Conservation (phyloP, 2,113 vertebrate genomes). For the Symphodus melops region DNA sequence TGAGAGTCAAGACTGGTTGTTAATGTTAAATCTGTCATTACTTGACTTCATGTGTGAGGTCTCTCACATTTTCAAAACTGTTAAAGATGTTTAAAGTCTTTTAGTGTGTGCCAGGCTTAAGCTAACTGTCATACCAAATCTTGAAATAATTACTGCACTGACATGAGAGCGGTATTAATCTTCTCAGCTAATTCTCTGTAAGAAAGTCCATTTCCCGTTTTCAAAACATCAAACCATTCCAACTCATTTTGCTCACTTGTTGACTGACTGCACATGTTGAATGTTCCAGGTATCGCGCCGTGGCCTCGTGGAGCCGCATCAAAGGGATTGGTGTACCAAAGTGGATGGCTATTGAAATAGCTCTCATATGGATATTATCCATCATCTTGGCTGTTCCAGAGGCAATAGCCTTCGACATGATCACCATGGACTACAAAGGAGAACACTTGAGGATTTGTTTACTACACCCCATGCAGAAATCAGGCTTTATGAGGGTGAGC, state of each 20-base stretch:
- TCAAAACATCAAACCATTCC: no score
- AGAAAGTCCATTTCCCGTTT: no score
- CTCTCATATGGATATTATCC: conserved; percentile 94
- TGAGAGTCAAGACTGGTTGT: no score
- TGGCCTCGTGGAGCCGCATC: conserved; percentile 95
- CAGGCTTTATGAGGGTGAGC: conserved; percentile 91
- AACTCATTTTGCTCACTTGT: background rate
- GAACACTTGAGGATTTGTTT: conserved; percentile 88
- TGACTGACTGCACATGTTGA: background rate
- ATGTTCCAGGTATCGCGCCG: conserved; percentile 90
- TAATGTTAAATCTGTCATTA: no score
- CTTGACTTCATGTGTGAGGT: no score
- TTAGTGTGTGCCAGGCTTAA: no score
- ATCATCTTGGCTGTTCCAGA: conserved; percentile 93
- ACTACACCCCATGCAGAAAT: conserved; percentile 89
- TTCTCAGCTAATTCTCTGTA: no score
- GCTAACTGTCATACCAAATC: no score
- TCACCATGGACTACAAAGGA: conserved; percentile 90
- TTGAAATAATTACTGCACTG: no score
- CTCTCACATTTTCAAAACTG: no score
- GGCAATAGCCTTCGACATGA: conserved; percentile 92
- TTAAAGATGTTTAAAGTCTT: no score
- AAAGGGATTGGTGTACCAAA: conserved; percentile 94
- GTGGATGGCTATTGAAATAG: conserved; percentile 94
- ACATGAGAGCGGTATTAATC: no score